Evolutionary conservation across 2,113 vertebrate species (phyloP).

Genomic region (Cryptotis parvus): DNA sequence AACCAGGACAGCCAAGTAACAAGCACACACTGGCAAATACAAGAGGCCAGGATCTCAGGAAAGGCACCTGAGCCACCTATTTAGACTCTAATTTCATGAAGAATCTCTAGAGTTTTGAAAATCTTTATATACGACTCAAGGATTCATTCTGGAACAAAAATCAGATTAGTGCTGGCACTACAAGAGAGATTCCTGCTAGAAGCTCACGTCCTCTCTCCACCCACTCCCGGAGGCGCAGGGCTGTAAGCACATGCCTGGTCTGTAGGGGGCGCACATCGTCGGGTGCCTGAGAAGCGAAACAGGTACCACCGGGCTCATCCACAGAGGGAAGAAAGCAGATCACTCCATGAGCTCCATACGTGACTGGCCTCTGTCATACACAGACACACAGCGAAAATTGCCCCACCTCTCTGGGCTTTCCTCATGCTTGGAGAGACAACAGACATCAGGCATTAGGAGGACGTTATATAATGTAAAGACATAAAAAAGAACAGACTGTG

Average conservation of each 20-base stretch:
- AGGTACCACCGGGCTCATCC: neutral
- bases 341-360: neutral
- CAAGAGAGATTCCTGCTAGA: neutral
- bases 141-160: no score
- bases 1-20: no score
- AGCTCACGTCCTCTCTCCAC: neutral
- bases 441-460: no score
- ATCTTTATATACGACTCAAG: no score
- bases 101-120: no score
- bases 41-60: no score
- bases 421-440: neutral
- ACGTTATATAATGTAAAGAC: neutral
- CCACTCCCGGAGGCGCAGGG: fast-evolving
- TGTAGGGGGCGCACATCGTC: neutral
- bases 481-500: neutral
- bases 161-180: neutral
- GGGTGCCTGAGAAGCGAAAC: neutral
- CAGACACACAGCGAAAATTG: neutral
- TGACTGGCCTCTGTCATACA: neutral
- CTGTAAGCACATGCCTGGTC: no score
- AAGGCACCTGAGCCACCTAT: no score
- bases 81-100: no score
- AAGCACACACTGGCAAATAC: no score
- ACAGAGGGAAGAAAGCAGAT: neutral
- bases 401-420: neutral